Percentiles rank a stretch among this genome's conserved stretches.
Evolutionary conservation across 1,140 invertebrate species (phyloP).

Genomic region (Pseudomyrmex concolor): DNA sequence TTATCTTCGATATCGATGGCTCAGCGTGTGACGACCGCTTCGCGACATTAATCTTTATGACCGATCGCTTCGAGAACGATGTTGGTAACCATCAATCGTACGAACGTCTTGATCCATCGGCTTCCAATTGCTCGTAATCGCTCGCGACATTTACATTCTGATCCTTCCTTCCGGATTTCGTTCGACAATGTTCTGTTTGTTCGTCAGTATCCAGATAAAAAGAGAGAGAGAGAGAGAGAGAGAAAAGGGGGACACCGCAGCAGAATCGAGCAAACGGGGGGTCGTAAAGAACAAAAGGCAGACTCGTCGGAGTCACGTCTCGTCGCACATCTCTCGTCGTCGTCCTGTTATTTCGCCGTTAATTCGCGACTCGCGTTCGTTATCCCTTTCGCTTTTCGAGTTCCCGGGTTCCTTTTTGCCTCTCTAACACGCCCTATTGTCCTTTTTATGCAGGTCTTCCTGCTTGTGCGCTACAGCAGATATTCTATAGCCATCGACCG

Average conservation of each 20-base stretch:
- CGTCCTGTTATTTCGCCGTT: conserved; percentile 58
- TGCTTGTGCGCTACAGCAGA: conserved; percentile 45
- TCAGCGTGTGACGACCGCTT: conserved; percentile 21
- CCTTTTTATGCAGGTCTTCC: conserved; percentile 65
- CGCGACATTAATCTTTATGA: conserved; percentile 59
- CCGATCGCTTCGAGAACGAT: conserved; percentile 39
- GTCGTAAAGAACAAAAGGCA: conserved; percentile 16
- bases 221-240: conserved; percentile 24
- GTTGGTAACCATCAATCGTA: conserved; percentile 49
- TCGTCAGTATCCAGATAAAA: neutral
- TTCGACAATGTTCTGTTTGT: neutral
- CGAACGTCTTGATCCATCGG: conserved; percentile 48
- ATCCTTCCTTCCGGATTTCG: conserved; percentile 20
- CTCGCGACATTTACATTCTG: conserved; percentile 53
- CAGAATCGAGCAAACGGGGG: neutral
- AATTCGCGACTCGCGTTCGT: conserved; percentile 61
- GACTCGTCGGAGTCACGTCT: neutral
- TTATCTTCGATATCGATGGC: conserved; percentile 53
- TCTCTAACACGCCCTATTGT: conserved; percentile 62
- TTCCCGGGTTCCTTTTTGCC: conserved; percentile 47
- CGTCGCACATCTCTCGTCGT: neutral
- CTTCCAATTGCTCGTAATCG: conserved; percentile 55
- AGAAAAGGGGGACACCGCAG: too few species aligned
- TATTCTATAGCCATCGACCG: conserved; percentile 63
- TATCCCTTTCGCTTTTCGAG: conserved; percentile 22